A percentile compares a stretch with the other conserved stretches of the same genome.
phyloP scores from a whole-genome alignment of 37 sponge, comb jelly and placozoan genomes.

The Lycopodina hypogea region DNA sequence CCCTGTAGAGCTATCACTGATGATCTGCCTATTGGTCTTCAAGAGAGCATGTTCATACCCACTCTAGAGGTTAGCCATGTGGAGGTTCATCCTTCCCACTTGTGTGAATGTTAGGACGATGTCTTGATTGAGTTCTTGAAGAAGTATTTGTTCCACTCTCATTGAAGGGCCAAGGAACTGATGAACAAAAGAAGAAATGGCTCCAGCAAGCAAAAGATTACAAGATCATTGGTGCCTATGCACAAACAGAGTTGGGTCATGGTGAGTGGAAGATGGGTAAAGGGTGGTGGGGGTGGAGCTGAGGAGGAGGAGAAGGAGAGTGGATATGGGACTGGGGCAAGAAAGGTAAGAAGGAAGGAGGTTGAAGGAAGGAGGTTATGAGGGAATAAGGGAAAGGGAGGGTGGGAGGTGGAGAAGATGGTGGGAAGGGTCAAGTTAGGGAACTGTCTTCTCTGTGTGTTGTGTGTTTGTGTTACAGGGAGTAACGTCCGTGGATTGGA shows the following conservation, averaged over 20 bases:
- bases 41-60: constrained; percentile 80
- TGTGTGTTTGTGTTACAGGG: constrained; percentile 32
- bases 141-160: background rate
- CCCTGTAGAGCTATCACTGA: constrained; percentile 51
- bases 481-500: constrained; percentile 85
- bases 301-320: background rate
- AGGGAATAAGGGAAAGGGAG: too few relatives aligned
- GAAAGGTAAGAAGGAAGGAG: background rate
- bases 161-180: constrained; percentile 68
- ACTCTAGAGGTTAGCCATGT: constrained; percentile 63
- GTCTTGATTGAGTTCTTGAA: background rate
- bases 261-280: constrained; percentile 39
- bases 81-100: too few relatives aligned
- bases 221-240: constrained; percentile 85
- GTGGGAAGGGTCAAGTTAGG: background rate
- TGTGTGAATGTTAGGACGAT: background rate
- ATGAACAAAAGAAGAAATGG: constrained; percentile 84
- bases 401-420: too few relatives aligned
- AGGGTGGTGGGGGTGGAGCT: background rate
- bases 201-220: constrained; percentile 61
- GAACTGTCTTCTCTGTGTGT: background rate
- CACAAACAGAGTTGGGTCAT: constrained; percentile 94
- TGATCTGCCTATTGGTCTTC: constrained; percentile 50
- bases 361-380: background rate
- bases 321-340: background rate